Evolutionary conservation across 37 sponge, comb jelly and placozoan species (phyloP).

Genomic region (Lycopodina hypogea): DNA sequence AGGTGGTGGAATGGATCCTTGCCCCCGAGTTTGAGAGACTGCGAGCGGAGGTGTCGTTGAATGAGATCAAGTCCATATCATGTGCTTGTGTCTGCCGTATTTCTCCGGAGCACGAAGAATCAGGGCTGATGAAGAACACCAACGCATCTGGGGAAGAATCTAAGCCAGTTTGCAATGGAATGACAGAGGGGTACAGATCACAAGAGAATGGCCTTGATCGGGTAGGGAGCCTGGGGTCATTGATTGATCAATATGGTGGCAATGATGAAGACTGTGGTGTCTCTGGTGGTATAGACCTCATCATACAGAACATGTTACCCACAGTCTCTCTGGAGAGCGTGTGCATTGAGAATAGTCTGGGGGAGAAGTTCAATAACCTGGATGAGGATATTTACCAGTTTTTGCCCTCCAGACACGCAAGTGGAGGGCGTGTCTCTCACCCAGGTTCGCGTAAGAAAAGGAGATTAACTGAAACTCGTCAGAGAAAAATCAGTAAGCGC

Average conservation of each 20-base stretch:
- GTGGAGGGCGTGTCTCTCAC: background rate
- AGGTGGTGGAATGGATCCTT: conserved; percentile 30
- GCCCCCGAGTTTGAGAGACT: conserved; percentile 60
- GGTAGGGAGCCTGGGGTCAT: background rate
- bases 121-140: background rate
- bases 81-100: conserved; percentile 66
- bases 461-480: background rate
- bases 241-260: background rate
- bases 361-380: background rate
- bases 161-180: background rate
- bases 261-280: background rate
- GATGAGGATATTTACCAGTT: conserved; percentile 31
- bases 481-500: background rate
- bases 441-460: background rate
- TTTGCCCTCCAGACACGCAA: background rate
- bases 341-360: conserved; percentile 8
- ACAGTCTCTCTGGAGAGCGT: conserved; percentile 7
- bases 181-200: background rate
- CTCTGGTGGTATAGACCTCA: background rate
- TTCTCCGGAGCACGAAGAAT: conserved; percentile 40
- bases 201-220: background rate
- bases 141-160: background rate
- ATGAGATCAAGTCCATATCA: conserved; percentile 50
- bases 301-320: background rate
- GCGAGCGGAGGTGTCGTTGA: conserved; percentile 40